A percentile compares a stretch with the other conserved stretches of the same genome.
These are phyloP conservation scores for Allygus modestus DNA, from an alignment of 2,888 invertebrate genomes.

Conservation along the genomic window DNA sequence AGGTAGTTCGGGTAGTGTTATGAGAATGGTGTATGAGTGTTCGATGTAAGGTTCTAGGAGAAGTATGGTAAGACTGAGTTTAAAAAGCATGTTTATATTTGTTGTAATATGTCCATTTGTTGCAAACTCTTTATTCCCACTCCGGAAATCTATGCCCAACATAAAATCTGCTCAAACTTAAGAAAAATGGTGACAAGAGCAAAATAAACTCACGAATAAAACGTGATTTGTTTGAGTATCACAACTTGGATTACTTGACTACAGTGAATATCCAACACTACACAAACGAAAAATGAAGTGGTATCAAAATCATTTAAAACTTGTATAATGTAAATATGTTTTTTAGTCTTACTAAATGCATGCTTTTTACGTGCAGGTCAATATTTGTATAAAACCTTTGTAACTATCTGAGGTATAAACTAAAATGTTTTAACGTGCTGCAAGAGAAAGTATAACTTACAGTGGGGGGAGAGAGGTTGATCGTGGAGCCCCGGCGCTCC, in stretches of 20 bases:
- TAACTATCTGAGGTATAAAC: too few species aligned
- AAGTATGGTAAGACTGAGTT: conserved; percentile 9
- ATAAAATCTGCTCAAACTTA: not conserved
- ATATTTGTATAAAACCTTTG: too few species aligned
- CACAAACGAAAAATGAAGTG: too few species aligned
- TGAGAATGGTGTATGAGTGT: conserved; percentile 36
- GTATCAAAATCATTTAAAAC: not conserved
- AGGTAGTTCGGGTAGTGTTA: conserved; percentile 5
- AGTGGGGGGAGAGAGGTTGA: conserved; percentile 92
- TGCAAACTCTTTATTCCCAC: conserved; percentile 1
- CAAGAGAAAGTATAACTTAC: conserved; percentile 78
- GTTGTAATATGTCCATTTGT: conserved; percentile 28
- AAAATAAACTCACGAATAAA: not conserved
- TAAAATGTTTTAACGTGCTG: too few species aligned
- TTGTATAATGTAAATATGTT: not conserved
- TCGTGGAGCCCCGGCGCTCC: conserved; percentile 89
- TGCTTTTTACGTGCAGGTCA: not conserved
- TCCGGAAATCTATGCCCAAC: not conserved
- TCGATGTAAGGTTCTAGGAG: not conserved
- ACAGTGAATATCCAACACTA: too few species aligned
- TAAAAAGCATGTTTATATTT: conserved; percentile 6
- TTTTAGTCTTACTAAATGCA: not conserved
- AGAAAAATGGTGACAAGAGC: not conserved
- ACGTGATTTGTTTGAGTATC: not conserved
- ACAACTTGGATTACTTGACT: too few species aligned